Base-by-base conservation (phyloP, 2,797 vertebrate genomes). In the Corythornis leucogaster region DNA sequence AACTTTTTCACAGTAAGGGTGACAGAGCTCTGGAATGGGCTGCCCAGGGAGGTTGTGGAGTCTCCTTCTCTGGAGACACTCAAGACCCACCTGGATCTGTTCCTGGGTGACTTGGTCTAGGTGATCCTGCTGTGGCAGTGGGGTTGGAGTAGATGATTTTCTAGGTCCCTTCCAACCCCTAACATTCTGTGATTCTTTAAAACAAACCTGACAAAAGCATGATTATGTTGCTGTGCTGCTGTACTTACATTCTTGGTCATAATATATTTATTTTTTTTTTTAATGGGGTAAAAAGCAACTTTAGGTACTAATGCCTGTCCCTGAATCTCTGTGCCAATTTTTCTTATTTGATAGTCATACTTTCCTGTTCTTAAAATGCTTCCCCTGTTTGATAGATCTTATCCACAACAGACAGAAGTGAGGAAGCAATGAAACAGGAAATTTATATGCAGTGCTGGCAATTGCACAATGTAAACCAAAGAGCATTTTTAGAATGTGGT, bases 301-400 rank as follows among this genome's bases (percentile, higher is more conserved):
- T 90, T 30, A 64, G 55, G 11, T 79, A 25, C 12, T 28, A n/a
- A 50, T 50, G 28, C 20, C 28, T 73, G 6, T 58, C 85, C 12
- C 83, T 90, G 59, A 84, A 81, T 74, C 80, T 90, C 73, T 80
- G 42, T 86, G 70, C 61, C 75, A 86, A 0, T 90, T 86, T 94
- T 93, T 70, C 87, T 84, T 84, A 68, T n/a, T 92, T 84, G 67
- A 73, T 84, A 53, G 30, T 88, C 82, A 46, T 69, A 45, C 54
- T 86, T 91, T 70, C 61, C 75, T 85, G 55, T 79, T 92, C 33
- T 91, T 84, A 61, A 86, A 88, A 67, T 35, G 48, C 59, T 90
- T 83, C 63, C 66, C 6, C 50, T 89, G 20, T 50, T 63, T 64
- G 82, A 74, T 76, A 55, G 76, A 63, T 84, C 48, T 84, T 76